phyloP scores from a whole-genome alignment of 2,113 vertebrate genomes.

The Columba janthina region DNA sequence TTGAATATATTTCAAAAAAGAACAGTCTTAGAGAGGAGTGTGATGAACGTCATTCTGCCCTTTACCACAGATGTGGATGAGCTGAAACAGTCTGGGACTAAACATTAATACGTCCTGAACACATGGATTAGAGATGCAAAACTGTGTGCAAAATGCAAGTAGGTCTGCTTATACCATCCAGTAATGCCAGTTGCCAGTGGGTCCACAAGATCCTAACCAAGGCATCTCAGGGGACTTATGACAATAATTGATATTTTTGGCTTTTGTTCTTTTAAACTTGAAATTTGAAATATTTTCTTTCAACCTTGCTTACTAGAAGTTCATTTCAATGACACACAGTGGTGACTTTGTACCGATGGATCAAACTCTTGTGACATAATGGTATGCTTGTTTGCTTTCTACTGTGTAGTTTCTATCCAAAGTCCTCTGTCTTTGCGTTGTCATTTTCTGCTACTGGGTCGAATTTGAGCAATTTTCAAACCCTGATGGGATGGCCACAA shows the following conservation, averaged over 20 bases:
- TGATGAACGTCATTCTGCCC: neutral
- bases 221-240: neutral
- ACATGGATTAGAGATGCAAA: neutral
- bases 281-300: neutral
- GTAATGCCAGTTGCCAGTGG: neutral
- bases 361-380: neutral
- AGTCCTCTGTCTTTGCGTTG: neutral
- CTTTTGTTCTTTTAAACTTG: neutral
- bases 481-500: neutral
- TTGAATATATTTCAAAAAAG: neutral
- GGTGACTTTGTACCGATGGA: rapidly evolving
- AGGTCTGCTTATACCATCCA: neutral
- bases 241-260: neutral
- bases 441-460: neutral
- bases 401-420: neutral
- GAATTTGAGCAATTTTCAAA: neutral
- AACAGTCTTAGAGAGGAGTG: neutral
- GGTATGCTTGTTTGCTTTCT: neutral
- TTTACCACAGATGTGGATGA: neutral
- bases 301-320: neutral
- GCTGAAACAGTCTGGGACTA: neutral
- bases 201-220: neutral
- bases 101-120: neutral
- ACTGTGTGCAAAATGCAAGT: neutral
- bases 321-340: rapidly evolving